Evolutionary conservation across 1,140 invertebrate genomes (phyloP).

Genomic region (Diplogasteroides magnus): DNA sequence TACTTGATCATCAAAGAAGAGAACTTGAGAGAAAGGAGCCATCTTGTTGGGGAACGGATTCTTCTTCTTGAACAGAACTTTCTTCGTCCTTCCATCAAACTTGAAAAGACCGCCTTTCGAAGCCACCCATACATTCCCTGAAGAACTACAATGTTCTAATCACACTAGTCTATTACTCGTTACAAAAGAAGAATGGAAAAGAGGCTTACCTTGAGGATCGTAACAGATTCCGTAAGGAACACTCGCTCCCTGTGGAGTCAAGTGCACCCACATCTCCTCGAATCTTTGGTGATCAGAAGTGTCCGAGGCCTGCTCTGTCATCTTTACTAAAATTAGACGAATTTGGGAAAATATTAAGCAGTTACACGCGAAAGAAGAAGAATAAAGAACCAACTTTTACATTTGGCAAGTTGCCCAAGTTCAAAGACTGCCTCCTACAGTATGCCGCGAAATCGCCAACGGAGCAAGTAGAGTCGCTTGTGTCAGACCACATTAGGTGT

Average conservation of each 20-base stretch:
- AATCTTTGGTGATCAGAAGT: conserved; percentile 50
- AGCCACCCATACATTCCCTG: conserved; percentile 25
- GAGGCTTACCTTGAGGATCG: conserved; percentile 31
- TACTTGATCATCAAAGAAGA: conserved; percentile 42
- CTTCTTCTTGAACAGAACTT: conserved; percentile 41
- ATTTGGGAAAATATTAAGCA: no score
- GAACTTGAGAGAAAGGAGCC: conserved; percentile 47
- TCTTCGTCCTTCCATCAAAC: conserved; percentile 26
- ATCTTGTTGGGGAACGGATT: conserved; percentile 54
- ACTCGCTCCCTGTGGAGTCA: conserved; percentile 45
- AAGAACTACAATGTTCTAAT: not conserved
- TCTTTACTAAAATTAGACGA: conserved; percentile 24
- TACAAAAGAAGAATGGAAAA: not conserved
- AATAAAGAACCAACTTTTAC: no score
- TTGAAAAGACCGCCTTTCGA: conserved; percentile 53
- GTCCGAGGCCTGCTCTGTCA: conserved; percentile 47
- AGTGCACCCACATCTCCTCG: conserved; percentile 44
- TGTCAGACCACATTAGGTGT: no score
- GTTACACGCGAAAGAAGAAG: no score
- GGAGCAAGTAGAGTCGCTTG: no score
- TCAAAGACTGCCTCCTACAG: no score
- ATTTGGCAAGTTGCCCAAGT: no score
- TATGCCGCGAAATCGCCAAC: no score
- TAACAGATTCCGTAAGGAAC: conserved; percentile 47
- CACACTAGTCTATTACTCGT: not conserved